Base-by-base conservation (phyloP, 2,888 invertebrate species). In the Thelaira solivaga region DNA sequence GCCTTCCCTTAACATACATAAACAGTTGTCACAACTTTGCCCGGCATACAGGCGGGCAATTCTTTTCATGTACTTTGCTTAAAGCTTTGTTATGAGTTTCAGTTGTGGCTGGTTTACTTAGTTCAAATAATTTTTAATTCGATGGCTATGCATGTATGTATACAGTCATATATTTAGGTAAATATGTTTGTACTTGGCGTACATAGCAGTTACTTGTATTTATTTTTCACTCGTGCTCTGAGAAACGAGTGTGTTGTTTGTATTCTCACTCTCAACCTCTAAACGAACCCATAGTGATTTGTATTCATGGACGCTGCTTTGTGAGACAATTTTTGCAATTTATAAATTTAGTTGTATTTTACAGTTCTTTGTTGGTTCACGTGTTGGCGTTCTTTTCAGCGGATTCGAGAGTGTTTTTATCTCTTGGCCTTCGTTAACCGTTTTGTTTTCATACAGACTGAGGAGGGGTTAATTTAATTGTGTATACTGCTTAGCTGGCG, bases 291-390 rank as follows among this genome's bases (percentile, higher is more conserved):
- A n/a, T n/a, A n/a, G 53, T 72, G 22, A 18, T 55, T 18, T 71
- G n/a, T 62, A 20, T 57, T 24, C 39, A 62, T 59, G 49, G 77
- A 74, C 77, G 73, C 77, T 64, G 77, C 77, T 69, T 78, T 16
- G 68, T 78, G 77, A 78, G 77, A 78, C 64, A 64, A 53, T 53
- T 69, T 77, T 64, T 69, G 34, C 68, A 69, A 53, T 51, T 34
- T 64, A 16, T 59, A 57, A 18, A 51, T 78, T 78, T 39, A 78
- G 77, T 78, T 68, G 73, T 64, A 43, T 47, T 78, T 59, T 18
- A 69, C 68, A 68, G 43, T 74, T 67, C 74, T 74, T 74, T 11
- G 43, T 2, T 73, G 6, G 65, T 59, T 73, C 64, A 73, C 65
- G 73, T 74, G 41, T 2, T 36, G 20, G 13, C 39, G 16, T 49